Conservation (phyloP, 1,140 invertebrate genomes). For the Aphaenogaster ashmeadi region DNA sequence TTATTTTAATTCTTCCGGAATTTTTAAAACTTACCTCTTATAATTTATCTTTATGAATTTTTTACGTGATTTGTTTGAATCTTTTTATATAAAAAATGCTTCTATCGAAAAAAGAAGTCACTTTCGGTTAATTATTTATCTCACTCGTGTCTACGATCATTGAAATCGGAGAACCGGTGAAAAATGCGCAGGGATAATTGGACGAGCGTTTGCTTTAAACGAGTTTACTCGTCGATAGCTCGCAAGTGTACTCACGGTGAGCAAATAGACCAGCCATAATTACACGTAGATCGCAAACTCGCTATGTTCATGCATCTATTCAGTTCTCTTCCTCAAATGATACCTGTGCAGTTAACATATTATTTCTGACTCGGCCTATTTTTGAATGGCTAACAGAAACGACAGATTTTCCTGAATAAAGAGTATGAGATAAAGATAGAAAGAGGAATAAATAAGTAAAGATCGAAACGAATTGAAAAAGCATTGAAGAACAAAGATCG, state of each 20-base stretch:
- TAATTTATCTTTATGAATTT: background rate
- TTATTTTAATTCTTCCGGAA: constrained; percentile 19
- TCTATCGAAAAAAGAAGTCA: background rate
- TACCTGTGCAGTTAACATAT: background rate
- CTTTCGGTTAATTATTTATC: background rate
- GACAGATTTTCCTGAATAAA: background rate
- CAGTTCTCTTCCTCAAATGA: background rate
- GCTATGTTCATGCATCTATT: background rate
- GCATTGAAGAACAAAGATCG: background rate
- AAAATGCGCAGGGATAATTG: constrained; percentile 11
- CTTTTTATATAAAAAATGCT: background rate
- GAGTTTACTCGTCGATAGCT: constrained; percentile 7
- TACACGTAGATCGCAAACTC: constrained; percentile 21
- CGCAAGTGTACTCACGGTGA: background rate
- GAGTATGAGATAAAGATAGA: background rate
- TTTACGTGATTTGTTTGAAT: background rate
- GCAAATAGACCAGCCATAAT: constrained; percentile 34
- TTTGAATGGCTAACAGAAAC: background rate
- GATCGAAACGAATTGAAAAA: background rate
- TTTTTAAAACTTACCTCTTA: background rate
- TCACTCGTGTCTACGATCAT: background rate
- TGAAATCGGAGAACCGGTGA: background rate
- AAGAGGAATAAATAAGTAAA: background rate
- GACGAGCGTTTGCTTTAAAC: constrained; percentile 15
- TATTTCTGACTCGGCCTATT: background rate